Evolutionary conservation across 2,888 invertebrate species (phyloP), one percentile per base, ranked within the genome.

Genomic region (Cabera pusaria): DNA sequence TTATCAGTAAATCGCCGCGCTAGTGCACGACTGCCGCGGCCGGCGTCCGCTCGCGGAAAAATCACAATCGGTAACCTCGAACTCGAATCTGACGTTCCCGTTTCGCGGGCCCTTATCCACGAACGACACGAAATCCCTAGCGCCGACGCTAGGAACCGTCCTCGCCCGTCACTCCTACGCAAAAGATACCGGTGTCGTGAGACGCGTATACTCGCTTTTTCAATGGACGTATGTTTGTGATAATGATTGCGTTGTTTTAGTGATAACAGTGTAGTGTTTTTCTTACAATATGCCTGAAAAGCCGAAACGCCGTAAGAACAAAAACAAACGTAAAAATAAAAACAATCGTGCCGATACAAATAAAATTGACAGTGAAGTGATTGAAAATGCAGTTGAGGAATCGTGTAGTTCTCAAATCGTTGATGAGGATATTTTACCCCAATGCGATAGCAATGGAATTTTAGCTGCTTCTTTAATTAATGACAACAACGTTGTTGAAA

Each of bases 1-100:
- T 88, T 87, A 88, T 87, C 86, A 88, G 87, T 87, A 87, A 87
- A 87, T 78, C 85, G 80, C 73, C 68, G 81, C 75, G 72, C 78
- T 80, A 73, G 84, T 78, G 77, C 79, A 82, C 80, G 82, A 83
- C 83, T 78, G 80, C 74, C 77, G 77, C 73, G 69, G 68, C 63
- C 76, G 77, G 77, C 76, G 66, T 70, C 72, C 73, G 79, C 72
- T 78, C 73, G 81, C 76, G 60, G 67, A 82, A 82, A 72, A 69
- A 70, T 69, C 59, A 67, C 65, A 65, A 64, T 62, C 63, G 60
- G 52, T 67, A 72, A 75, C 67, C 65, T 72, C 71, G 62, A 72
- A 70, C 58, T 54, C 59, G 62, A 67, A 60, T 62, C 52, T 59
- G 48, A 52, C 70, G 59, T 64, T 49, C 55, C 55, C 64, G 63